A percentile compares a stretch with the other conserved stretches of the same genome.
Evolutionary conservation across 2,888 invertebrate genomes (phyloP).

Genomic region (Bimastos eiseni): DNA sequence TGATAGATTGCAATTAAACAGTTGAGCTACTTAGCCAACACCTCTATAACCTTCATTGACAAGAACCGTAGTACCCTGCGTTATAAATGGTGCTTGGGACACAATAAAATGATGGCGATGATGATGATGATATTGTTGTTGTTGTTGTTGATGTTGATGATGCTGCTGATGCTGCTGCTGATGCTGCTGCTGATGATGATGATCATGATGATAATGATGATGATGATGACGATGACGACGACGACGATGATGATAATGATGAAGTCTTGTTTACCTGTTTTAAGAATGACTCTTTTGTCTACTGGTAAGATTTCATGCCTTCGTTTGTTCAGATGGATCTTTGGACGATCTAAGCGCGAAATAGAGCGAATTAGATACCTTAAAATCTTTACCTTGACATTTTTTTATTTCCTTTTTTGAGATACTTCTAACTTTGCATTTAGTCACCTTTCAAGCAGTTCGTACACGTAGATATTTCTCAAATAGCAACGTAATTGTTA

Average conservation of each 20-base stretch:
- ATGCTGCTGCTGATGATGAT: conserved; percentile 31
- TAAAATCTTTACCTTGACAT: background rate
- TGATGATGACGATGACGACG: conserved; percentile 31
- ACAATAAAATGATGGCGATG: background rate
- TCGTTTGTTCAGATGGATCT: conserved; percentile 4
- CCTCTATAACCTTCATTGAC: no score
- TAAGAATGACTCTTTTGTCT: conserved; percentile 36
- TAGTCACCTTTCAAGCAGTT: background rate
- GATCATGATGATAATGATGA: conserved; percentile 30
- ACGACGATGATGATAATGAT: conserved; percentile 30
- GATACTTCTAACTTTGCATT: background rate
- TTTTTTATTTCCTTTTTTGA: background rate
- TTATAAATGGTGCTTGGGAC: no score
- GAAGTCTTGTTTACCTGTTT: conserved; percentile 33
- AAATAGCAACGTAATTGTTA: background rate
- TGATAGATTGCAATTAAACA: no score
- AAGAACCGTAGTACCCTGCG: no score
- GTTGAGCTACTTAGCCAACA: no score
- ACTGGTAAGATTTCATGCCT: conserved; percentile 32
- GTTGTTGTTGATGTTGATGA: background rate
- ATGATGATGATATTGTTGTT: background rate
- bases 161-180: background rate
- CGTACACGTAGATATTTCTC: background rate
- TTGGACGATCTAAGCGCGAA: background rate
- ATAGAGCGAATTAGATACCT: background rate